Evolutionary conservation across 1,140 invertebrate genomes (phyloP).

Genomic region (Calycopis cecrops): DNA sequence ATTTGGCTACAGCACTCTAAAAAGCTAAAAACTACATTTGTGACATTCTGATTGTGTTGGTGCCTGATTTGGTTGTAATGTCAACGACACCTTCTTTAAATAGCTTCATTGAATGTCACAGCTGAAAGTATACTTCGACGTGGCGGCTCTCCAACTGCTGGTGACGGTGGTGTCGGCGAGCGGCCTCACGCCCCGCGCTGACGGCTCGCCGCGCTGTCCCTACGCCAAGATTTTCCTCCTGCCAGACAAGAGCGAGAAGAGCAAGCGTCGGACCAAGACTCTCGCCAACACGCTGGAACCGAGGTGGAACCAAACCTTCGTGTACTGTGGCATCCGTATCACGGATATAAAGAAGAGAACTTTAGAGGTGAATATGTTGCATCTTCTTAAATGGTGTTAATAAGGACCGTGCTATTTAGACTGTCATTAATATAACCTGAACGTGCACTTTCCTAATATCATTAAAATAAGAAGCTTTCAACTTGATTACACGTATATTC

Average conservation of each 20-base stretch:
- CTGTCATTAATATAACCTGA: no score
- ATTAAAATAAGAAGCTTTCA: no score
- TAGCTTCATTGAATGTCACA: constrained; percentile 58
- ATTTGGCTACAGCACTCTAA: no score
- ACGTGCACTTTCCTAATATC: no score
- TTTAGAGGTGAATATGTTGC: constrained; percentile 87
- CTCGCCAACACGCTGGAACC: constrained; percentile 95
- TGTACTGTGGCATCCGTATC: constrained; percentile 91
- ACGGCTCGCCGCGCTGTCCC: constrained; percentile 91
- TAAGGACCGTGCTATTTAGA: no score
- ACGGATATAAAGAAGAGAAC: constrained; percentile 89
- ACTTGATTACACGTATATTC: no score
- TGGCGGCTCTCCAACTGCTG: constrained; percentile 87
- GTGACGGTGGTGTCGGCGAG: constrained; percentile 93
- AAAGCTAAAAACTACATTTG: no score
- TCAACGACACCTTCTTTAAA: no score
- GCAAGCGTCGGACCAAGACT: constrained; percentile 94
- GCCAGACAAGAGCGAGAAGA: constrained; percentile 96
- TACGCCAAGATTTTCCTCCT: constrained; percentile 97
- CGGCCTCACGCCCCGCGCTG: constrained; percentile 86
- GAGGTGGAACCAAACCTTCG: constrained; percentile 97
- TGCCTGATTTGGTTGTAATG: no score
- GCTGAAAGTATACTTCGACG: constrained; percentile 93
- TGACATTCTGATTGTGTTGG: no score
- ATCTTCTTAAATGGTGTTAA: no score